Percentiles rank a stretch among this genome's conserved stretches.
Evolutionary conservation across 2,113 vertebrate species (phyloP).

Genomic region (Noctilio leporinus): DNA sequence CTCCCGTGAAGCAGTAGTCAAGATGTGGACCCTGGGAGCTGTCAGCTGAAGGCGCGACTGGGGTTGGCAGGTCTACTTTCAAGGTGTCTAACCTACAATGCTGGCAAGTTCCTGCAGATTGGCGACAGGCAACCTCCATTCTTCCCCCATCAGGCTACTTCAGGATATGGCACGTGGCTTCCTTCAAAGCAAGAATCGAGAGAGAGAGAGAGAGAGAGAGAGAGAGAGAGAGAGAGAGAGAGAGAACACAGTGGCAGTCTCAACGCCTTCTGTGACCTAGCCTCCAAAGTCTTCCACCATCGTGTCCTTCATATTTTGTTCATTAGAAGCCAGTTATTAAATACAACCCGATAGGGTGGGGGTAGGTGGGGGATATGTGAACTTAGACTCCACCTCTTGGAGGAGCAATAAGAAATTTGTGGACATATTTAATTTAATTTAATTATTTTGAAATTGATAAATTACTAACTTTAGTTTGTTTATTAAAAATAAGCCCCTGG

Average conservation of each 20-base stretch:
- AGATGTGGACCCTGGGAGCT: background rate
- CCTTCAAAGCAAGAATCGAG: background rate
- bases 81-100: background rate
- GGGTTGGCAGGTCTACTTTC: background rate
- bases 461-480: no score
- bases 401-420: background rate
- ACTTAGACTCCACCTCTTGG: background rate
- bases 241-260: background rate
- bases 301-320: background rate
- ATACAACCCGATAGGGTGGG: background rate
- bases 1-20: background rate
- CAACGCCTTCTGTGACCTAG: background rate
- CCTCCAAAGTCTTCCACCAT: background rate
- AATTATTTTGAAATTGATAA: no score
- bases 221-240: no score
- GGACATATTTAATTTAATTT: background rate
- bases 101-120: background rate
- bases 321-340: background rate
- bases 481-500: no score
- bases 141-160: background rate
- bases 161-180: background rate
- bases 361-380: no score
- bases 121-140: background rate
- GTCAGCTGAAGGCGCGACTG: background rate
- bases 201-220: no score